These are phyloP conservation scores for Anthopleura xanthogrammica DNA, from an alignment of 92 coral and sea anemone genomes.

Conservation along the genomic window DNA sequence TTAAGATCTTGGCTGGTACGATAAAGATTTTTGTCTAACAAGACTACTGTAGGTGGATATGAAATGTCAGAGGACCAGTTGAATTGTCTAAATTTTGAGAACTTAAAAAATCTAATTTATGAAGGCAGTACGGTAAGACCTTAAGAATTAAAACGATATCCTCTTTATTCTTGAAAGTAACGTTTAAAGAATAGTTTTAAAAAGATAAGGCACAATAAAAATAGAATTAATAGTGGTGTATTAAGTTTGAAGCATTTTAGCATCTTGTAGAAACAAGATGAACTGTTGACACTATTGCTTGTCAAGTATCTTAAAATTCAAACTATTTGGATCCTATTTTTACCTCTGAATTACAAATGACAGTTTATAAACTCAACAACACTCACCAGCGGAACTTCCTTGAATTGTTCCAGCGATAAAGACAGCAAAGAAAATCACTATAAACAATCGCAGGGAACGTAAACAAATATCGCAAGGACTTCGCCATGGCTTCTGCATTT, in stretches of 20 bases:
- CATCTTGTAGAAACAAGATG: not conserved
- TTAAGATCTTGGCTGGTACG: not conserved
- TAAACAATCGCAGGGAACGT: conserved; percentile 11
- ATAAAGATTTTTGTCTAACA: not conserved
- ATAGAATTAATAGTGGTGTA: not conserved
- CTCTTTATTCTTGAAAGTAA: not conserved
- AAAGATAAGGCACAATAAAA: not conserved
- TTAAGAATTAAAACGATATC: not conserved
- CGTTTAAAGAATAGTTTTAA: not conserved
- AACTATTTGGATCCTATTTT: not conserved
- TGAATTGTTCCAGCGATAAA: conserved; percentile 15
- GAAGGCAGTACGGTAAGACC: not conserved
- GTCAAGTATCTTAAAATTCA: not conserved
- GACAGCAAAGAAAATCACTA: conserved; percentile 1
- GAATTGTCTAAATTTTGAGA: not conserved
- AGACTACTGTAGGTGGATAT: not conserved
- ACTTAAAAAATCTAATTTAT: not conserved
- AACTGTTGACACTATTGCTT: not conserved
- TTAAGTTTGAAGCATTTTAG: not conserved
- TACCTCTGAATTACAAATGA: not conserved
- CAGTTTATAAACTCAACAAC: not conserved
- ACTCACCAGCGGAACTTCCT: conserved; percentile 26
- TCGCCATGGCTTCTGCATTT: not conserved
- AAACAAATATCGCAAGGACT: conserved; percentile 9
- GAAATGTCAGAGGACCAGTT: not conserved